These are phyloP conservation scores for Hyalella azteca DNA, from an alignment of 2,888 invertebrate species.

Conservation along the genomic window DNA sequence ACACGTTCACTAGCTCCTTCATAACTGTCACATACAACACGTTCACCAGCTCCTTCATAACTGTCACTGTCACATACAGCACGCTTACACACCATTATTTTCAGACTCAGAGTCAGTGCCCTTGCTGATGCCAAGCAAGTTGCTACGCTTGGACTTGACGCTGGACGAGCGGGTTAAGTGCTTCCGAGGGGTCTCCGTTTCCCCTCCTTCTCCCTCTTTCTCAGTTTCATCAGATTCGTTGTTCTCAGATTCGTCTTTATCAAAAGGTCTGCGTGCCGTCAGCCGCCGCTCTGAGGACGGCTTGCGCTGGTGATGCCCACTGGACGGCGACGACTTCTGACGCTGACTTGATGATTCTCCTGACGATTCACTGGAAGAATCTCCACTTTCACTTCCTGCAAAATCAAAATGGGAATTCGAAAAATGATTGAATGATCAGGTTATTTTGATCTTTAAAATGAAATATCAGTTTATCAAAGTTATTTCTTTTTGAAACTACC, in stretches of 20 bases:
- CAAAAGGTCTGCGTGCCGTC: not conserved
- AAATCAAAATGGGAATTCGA: too few species aligned
- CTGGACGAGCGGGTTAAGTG: constrained; percentile 56
- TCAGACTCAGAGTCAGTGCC: constrained; percentile 58
- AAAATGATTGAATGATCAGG: too few species aligned
- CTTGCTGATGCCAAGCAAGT: constrained; percentile 52
- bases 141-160: constrained; percentile 54
- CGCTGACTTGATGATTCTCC: not conserved
- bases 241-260: constrained; percentile 35
- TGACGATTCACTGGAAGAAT: constrained; percentile 51
- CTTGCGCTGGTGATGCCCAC: constrained; percentile 11
- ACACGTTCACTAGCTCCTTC: too few species aligned
- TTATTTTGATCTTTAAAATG: too few species aligned
- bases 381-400: constrained; percentile 53
- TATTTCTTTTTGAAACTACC: too few species aligned
- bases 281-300: not conserved
- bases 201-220: constrained; percentile 53
- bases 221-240: constrained; percentile 54
- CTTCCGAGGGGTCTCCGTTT: constrained; percentile 51
- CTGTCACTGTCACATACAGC: not conserved
- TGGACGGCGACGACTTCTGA: constrained; percentile 4
- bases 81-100: constrained; percentile 46
- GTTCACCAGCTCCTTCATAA: too few species aligned
- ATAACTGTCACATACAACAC: too few species aligned
- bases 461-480: too few species aligned